phyloP scores from a whole-genome alignment of 2,888 invertebrate genomes.

The Saturnia pavonia region DNA sequence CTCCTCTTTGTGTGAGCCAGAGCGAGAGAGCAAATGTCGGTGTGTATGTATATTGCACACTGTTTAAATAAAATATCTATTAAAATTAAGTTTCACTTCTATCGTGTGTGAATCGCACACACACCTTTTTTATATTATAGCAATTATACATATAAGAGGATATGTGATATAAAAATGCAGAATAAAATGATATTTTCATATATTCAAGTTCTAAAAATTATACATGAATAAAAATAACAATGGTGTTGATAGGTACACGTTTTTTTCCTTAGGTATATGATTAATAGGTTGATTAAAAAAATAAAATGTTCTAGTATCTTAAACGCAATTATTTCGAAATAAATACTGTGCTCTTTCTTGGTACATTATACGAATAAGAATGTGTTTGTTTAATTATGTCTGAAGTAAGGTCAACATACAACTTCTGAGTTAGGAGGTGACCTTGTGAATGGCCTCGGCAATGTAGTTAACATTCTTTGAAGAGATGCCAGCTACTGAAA shows the following conservation, averaged over 20 bases:
- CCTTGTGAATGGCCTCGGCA: constrained; percentile 96
- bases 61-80: too few species aligned
- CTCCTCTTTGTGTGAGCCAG: too few species aligned
- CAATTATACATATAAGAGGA: constrained; percentile 16
- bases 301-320: constrained; percentile 23
- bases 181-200: constrained; percentile 18
- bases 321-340: constrained; percentile 36
- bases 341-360: constrained; percentile 59
- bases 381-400: constrained; percentile 23
- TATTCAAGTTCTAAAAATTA: constrained; percentile 36
- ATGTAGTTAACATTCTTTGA: constrained; percentile 97
- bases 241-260: constrained; percentile 25
- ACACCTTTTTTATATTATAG: too few species aligned
- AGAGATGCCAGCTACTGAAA: constrained; percentile 98
- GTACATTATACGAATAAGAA: constrained; percentile 20
- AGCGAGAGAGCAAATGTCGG: too few species aligned
- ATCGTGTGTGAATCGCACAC: too few species aligned
- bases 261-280: background rate
- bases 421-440: constrained; percentile 85
- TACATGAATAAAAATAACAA: constrained; percentile 29
- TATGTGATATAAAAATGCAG: constrained; percentile 3
- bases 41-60: too few species aligned
- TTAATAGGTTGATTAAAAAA: constrained; percentile 19
- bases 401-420: constrained; percentile 28
- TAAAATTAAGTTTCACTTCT: too few species aligned